Conservation (phyloP, 2,888 invertebrate genomes). For the Abrostola tripartita region DNA sequence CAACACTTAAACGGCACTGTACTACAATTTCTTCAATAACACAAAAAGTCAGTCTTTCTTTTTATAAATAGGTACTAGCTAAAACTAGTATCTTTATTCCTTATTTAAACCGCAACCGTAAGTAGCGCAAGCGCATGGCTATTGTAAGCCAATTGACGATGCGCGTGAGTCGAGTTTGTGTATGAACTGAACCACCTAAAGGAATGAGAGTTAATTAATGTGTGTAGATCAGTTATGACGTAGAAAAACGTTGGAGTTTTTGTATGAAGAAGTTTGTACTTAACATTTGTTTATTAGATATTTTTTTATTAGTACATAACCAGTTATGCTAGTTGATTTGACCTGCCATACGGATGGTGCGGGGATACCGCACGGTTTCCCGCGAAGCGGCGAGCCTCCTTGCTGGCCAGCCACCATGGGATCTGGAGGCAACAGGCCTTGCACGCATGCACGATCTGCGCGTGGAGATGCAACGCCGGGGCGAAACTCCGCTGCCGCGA, state of each 20-base stretch:
- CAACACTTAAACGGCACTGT: background rate
- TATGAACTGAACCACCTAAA: slow-evolving; percentile 42
- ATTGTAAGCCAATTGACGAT: slow-evolving; percentile 32
- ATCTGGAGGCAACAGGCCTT: too few relatives aligned
- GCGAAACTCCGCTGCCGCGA: too few relatives aligned
- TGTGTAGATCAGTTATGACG: slow-evolving; percentile 38
- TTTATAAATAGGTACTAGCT: background rate
- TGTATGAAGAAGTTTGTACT: background rate
- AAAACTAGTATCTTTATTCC: background rate
- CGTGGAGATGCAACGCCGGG: too few relatives aligned
- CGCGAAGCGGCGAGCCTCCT: too few relatives aligned
- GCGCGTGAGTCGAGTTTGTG: slow-evolving; percentile 46
- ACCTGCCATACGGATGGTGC: too few relatives aligned
- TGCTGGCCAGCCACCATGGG: too few relatives aligned
- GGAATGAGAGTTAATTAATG: slow-evolving; percentile 54
- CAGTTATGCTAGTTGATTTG: background rate
- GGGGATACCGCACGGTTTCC: too few relatives aligned
- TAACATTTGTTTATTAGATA: background rate
- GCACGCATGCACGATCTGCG: too few relatives aligned
- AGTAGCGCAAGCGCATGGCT: slow-evolving; percentile 20
- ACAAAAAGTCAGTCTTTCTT: too few relatives aligned
- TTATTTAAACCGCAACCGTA: slow-evolving; percentile 1
- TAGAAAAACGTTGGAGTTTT: slow-evolving; percentile 25
- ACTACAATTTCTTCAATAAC: background rate
- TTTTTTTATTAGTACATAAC: background rate